Percentiles rank a stretch among this genome's conserved stretches.
Conservation (phyloP, 2,888 invertebrate species). For the Cephus spinipes region DNA sequence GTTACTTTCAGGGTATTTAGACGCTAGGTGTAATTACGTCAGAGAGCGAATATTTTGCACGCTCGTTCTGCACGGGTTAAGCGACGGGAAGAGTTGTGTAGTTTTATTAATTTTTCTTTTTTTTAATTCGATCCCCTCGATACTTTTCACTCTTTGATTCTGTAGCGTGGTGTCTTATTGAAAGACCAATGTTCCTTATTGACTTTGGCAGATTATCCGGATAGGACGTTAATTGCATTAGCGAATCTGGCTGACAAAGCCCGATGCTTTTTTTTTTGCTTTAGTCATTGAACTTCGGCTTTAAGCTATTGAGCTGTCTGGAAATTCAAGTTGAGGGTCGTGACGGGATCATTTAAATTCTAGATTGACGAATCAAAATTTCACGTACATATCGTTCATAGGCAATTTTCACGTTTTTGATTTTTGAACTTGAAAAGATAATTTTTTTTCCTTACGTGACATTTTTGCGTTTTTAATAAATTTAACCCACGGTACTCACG, state of each 20-base stretch:
- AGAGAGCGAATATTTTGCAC: slow-evolving; percentile 6
- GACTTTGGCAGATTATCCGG: neutral
- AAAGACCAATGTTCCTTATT: neutral
- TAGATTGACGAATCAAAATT: too few species aligned
- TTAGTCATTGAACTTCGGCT: neutral
- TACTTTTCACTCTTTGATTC: neutral
- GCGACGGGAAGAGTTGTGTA: too few species aligned
- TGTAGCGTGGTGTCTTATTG: neutral
- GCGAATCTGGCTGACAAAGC: neutral
- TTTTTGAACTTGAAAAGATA: too few species aligned
- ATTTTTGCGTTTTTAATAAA: too few species aligned
- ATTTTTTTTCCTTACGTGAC: too few species aligned
- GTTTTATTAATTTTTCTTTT: too few species aligned
- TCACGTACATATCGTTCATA: neutral
- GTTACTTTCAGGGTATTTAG: slow-evolving; percentile 39
- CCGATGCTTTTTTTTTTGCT: neutral
- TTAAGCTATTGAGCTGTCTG: neutral
- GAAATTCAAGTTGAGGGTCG: neutral
- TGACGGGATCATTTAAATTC: neutral
- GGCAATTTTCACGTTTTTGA: too few species aligned
- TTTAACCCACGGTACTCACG: too few species aligned
- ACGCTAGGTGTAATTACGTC: neutral
- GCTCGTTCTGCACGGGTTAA: neutral
- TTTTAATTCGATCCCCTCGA: neutral
- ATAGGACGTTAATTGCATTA: neutral